Conservation (phyloP, 2,113 vertebrate species). For the Paramisgurnus dabryanus region DNA sequence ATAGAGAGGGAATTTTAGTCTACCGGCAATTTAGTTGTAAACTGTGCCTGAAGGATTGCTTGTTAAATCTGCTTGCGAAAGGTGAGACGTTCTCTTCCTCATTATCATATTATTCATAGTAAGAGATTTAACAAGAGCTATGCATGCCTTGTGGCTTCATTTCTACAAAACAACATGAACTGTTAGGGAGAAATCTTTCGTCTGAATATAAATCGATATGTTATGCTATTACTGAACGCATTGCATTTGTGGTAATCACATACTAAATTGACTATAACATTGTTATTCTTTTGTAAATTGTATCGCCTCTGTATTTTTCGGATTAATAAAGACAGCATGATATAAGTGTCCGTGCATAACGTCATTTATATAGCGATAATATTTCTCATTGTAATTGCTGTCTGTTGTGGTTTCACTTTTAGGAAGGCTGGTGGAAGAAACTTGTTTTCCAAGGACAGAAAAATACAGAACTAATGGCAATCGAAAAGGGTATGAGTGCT, state of each 20-base stretch:
- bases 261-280: not conserved
- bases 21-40: constrained; percentile 11
- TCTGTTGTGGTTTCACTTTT: constrained; percentile 23
- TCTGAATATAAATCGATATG: constrained; percentile 23
- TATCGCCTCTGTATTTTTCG: not conserved
- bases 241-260: constrained; percentile 25
- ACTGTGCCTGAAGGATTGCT: constrained; percentile 25
- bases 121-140: constrained; percentile 11
- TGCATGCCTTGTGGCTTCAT: not conserved
- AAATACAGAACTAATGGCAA: not conserved
- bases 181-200: constrained; percentile 4
- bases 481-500: constrained; percentile 31
- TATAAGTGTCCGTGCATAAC: constrained; percentile 12
- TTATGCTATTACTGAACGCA: not conserved
- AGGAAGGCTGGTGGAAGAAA: constrained; percentile 22
- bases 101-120: constrained; percentile 39
- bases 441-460: constrained; percentile 11
- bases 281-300: constrained; percentile 3
- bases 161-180: not conserved
- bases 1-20: not conserved
- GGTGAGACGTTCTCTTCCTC: constrained; percentile 39
- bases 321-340: not conserved
- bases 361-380: not conserved
- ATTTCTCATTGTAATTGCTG: not conserved
- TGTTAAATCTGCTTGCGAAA: constrained; percentile 31